Percentiles rank a stretch among this genome's conserved stretches.
These are phyloP conservation scores for Rhynchonema sp. DNA, from an alignment of 2,888 invertebrate genomes.

Conservation along the genomic window DNA sequence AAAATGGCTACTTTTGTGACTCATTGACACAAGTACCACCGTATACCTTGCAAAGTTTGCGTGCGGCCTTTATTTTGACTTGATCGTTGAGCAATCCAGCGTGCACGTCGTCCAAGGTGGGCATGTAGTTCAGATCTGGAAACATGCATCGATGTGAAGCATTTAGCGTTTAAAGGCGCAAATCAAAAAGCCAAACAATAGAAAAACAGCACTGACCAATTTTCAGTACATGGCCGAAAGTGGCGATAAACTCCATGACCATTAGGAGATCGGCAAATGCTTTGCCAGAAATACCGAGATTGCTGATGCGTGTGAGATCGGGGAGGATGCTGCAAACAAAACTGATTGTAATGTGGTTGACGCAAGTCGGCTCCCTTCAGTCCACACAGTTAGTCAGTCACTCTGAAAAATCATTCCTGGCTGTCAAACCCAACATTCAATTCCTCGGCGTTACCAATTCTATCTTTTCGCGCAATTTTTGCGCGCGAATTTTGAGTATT, in stretches of 20 bases:
- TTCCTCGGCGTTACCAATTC: no score
- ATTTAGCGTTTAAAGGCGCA: background rate
- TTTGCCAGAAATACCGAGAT: slow-evolving; percentile 57
- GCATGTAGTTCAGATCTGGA: slow-evolving; percentile 62
- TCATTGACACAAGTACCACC: no score
- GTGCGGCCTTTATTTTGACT: slow-evolving; percentile 22
- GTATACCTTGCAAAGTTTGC: slow-evolving; percentile 16
- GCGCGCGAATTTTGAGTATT: no score
- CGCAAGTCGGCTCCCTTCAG: no score
- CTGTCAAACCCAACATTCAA: no score
- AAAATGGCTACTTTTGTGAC: no score
- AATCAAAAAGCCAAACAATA: background rate
- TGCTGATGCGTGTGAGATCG: slow-evolving; percentile 51
- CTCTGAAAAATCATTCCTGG: no score
- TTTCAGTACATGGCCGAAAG: slow-evolving; percentile 80
- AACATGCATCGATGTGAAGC: background rate
- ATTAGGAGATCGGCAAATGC: slow-evolving; percentile 78
- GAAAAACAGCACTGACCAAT: slow-evolving; percentile 46
- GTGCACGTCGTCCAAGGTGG: slow-evolving; percentile 47
- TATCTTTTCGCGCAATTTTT: no score
- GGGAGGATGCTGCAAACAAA: slow-evolving; percentile 30
- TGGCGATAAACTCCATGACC: slow-evolving; percentile 88
- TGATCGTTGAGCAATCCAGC: slow-evolving; percentile 28
- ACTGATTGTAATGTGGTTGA: background rate
- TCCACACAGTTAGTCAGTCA: no score